Evolutionary conservation across 35 echinoderm and acorn worm species (phyloP).

Genomic region (Ophioderma brevispina): DNA sequence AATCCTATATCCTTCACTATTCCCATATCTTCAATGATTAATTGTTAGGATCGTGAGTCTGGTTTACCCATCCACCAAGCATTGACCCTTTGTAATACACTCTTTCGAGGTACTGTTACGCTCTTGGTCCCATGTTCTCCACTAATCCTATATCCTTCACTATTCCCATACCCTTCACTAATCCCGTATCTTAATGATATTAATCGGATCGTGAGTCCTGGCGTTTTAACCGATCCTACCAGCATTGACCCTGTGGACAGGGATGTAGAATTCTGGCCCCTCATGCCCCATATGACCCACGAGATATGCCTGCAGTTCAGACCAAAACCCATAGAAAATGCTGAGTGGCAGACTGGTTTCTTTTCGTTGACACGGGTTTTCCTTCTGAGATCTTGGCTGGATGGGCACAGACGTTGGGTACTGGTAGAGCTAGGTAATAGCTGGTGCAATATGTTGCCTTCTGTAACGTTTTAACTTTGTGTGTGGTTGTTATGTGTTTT

Average conservation of each 20-base stretch:
- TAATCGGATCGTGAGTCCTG: conserved; percentile 43
- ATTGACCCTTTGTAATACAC: conserved; percentile 70
- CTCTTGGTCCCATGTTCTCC: too few relatives aligned
- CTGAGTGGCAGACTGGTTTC: conserved; percentile 91
- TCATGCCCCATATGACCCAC: conserved; percentile 93
- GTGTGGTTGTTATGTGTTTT: too few relatives aligned
- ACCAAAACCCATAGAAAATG: conserved; percentile 64
- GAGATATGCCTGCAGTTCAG: conserved; percentile 92
- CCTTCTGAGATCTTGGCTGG: conserved; percentile 91
- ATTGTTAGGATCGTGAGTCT: conserved; percentile 40
- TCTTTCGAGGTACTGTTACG: too few relatives aligned
- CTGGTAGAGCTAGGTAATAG: conserved; percentile 92
- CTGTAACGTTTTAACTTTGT: too few relatives aligned
- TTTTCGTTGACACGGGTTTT: conserved; percentile 92
- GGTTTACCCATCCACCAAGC: conserved; percentile 67
- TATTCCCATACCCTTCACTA: too few relatives aligned
- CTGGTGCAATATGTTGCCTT: too few relatives aligned
- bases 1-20: neutral
- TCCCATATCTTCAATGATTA: conserved; percentile 50
- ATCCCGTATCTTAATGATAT: neutral
- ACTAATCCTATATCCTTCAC: too few relatives aligned
- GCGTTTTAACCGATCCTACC: conserved; percentile 63
- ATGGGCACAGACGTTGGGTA: conserved; percentile 91
- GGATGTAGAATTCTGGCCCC: conserved; percentile 75
- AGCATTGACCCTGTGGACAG: conserved; percentile 77